Conservation (phyloP, 2,888 invertebrate genomes). For the Eupithecia subumbrata region DNA sequence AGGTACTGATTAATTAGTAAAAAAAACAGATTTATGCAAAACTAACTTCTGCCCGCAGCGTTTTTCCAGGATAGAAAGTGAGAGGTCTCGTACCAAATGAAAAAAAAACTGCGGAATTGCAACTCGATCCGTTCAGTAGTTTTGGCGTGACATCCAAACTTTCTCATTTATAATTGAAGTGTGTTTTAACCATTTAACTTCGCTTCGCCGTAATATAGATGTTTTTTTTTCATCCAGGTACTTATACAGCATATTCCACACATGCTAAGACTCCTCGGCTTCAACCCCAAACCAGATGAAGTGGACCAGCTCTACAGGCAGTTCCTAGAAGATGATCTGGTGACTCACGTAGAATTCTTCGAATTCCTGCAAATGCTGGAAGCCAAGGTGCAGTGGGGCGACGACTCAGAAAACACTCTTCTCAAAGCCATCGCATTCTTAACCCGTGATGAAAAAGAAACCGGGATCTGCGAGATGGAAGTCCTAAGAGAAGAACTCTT, state of each 20-base stretch:
- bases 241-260: slow-evolving; percentile 61
- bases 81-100: no score
- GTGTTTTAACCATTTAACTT: background rate
- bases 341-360: slow-evolving; percentile 62
- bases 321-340: slow-evolving; percentile 74
- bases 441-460: slow-evolving; percentile 70
- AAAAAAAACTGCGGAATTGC: background rate
- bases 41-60: no score
- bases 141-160: background rate
- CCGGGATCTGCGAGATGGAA: slow-evolving; percentile 64
- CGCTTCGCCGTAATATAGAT: background rate
- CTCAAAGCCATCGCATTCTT: slow-evolving; percentile 69
- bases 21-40: no score
- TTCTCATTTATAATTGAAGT: background rate
- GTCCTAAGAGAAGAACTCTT: slow-evolving; percentile 65
- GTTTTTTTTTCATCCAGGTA: slow-evolving; percentile 54
- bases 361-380: slow-evolving; percentile 78
- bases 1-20: no score
- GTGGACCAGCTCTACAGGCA: slow-evolving; percentile 58
- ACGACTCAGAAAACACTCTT: slow-evolving; percentile 69
- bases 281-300: slow-evolving; percentile 74
- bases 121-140: background rate
- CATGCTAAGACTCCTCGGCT: slow-evolving; percentile 74
- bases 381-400: slow-evolving; percentile 73
- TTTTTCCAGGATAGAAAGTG: no score